Evolutionary conservation across 2,888 invertebrate species (phyloP).

Genomic region (Lasioglossum figueresi): DNA sequence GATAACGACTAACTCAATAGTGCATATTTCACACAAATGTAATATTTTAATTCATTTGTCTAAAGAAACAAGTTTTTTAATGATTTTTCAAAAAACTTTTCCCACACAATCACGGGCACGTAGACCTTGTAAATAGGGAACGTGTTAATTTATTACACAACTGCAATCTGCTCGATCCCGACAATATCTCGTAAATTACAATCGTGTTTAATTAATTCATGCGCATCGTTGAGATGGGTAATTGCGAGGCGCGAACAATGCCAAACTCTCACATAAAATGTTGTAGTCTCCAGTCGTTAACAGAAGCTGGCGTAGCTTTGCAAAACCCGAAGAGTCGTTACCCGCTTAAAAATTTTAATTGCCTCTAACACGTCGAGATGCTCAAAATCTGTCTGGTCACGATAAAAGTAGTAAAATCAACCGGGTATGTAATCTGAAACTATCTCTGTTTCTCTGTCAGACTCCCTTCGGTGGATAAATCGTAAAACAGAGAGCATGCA

Average conservation of each 20-base stretch:
- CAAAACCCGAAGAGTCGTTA: constrained; percentile 41
- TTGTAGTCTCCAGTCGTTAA: constrained; percentile 31
- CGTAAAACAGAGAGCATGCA: constrained; percentile 62
- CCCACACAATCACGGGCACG: too few species aligned
- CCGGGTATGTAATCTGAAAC: neutral
- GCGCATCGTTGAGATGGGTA: neutral
- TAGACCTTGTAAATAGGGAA: neutral
- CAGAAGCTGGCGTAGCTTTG: neutral
- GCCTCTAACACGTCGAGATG: constrained; percentile 12
- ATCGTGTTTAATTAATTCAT: constrained; percentile 53
- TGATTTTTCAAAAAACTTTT: too few species aligned
- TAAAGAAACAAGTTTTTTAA: too few species aligned
- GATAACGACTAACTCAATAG: too few species aligned
- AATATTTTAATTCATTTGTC: too few species aligned
- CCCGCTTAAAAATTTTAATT: constrained; percentile 60
- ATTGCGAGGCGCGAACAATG: neutral
- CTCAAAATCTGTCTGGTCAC: constrained; percentile 30
- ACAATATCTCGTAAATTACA: constrained; percentile 25
- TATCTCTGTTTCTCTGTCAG: neutral
- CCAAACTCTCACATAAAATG: constrained; percentile 17
- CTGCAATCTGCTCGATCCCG: neutral
- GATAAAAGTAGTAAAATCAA: constrained; percentile 45
- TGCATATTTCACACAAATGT: too few species aligned
- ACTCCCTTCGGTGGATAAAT: constrained; percentile 28
- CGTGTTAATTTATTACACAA: constrained; percentile 10